phyloP scores from a whole-genome alignment of 2,113 vertebrate genomes.

The Bucco capensis region DNA sequence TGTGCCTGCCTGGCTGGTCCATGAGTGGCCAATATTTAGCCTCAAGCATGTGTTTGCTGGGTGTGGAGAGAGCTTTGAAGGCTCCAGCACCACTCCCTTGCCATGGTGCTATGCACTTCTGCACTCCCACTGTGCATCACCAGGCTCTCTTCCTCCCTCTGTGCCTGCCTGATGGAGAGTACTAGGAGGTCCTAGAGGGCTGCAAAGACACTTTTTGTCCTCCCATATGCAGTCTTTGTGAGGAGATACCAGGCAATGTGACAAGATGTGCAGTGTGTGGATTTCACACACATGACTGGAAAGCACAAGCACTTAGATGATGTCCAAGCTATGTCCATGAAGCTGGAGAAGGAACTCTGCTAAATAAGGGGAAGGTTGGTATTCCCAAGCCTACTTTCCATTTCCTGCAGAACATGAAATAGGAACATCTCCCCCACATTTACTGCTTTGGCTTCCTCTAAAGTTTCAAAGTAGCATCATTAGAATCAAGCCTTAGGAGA shows the following conservation, averaged over 20 bases:
- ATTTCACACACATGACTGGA: not conserved
- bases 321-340: rapidly evolving
- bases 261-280: no score
- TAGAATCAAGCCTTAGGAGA: not conserved
- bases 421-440: not conserved
- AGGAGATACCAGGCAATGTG: not conserved
- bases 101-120: not conserved
- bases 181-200: not conserved
- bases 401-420: not conserved
- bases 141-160: not conserved
- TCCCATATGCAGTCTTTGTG: not conserved
- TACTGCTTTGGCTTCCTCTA: not conserved
- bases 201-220: not conserved
- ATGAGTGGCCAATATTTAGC: not conserved
- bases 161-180: rapidly evolving
- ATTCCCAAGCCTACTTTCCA: not conserved
- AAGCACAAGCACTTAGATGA: not conserved
- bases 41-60: not conserved
- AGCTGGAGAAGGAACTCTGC: not conserved
- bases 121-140: not conserved
- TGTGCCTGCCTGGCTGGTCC: not conserved
- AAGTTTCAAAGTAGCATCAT: not conserved
- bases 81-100: not conserved
- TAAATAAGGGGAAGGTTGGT: not conserved
- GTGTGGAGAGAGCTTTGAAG: not conserved